These are phyloP conservation scores for Uloborus plumipes DNA, from an alignment of 2,888 invertebrate species.

Conservation along the genomic window DNA sequence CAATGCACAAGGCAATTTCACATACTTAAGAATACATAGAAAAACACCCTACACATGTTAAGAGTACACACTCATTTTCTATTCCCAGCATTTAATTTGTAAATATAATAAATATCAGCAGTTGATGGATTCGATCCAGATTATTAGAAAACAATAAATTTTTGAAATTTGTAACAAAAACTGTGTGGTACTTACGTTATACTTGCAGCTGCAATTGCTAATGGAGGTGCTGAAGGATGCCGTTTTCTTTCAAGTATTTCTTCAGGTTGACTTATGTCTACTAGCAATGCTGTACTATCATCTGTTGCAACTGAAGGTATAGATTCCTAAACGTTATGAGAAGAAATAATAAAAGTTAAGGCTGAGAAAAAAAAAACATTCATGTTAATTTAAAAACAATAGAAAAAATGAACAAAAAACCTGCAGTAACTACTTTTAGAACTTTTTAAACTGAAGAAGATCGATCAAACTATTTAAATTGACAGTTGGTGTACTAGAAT, in stretches of 20 bases:
- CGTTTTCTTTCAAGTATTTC: slow-evolving; percentile 35
- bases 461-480: no score
- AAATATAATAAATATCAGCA: no score
- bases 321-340: slow-evolving; percentile 2
- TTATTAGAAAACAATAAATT: no score
- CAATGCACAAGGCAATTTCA: no score
- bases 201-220: slow-evolving; percentile 52
- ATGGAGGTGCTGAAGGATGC: slow-evolving; percentile 54
- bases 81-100: no score
- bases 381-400: not conserved
- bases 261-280: slow-evolving; percentile 52
- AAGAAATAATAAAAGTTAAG: not conserved
- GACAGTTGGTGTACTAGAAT: no score
- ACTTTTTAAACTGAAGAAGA: no score
- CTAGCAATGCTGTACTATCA: slow-evolving; percentile 55
- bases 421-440: not conserved
- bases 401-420: not conserved
- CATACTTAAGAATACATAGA: no score
- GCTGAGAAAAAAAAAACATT: not conserved
- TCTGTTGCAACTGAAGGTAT: slow-evolving; percentile 48
- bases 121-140: no score
- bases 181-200: slow-evolving; percentile 44
- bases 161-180: not conserved
- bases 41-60: no score
- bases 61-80: no score